These are phyloP conservation scores for Cisticola juncidis DNA, from an alignment of 2,113 vertebrate genomes.

Conservation along the genomic window DNA sequence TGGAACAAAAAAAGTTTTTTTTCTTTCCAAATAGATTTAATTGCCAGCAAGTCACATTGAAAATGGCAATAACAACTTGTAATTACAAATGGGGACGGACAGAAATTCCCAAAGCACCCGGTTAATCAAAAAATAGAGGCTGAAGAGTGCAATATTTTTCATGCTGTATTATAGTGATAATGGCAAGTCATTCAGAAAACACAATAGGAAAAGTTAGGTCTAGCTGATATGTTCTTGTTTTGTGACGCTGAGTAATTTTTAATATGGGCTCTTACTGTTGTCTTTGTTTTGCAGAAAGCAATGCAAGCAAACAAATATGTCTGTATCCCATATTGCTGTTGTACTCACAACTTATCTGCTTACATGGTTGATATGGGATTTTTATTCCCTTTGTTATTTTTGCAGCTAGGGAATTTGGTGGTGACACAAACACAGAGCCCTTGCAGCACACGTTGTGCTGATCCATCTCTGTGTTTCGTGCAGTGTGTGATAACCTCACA, in stretches of 20 bases:
- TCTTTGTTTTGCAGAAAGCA: neutral
- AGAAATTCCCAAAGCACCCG: slow-evolving; percentile 27
- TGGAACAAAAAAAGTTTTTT: neutral
- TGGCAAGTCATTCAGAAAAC: neutral
- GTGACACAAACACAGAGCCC: neutral
- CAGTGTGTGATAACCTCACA: neutral
- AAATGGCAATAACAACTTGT: slow-evolving; percentile 17
- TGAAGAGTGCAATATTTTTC: neutral
- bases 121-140: slow-evolving; percentile 18
- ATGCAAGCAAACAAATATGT: neutral
- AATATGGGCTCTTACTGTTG: neutral
- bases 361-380: neutral
- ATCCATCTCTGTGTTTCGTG: accelerated
- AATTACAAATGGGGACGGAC: slow-evolving; percentile 16
- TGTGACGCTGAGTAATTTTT: neutral
- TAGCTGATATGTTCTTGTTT: neutral
- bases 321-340: neutral
- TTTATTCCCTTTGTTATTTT: neutral
- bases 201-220: neutral
- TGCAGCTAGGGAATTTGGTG: neutral
- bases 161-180: neutral
- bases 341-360: neutral
- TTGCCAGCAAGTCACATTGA: neutral
- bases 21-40: slow-evolving; percentile 11
- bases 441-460: neutral